phyloP scores from a whole-genome alignment of 1,140 invertebrate genomes.

The Lethocerus indicus region DNA sequence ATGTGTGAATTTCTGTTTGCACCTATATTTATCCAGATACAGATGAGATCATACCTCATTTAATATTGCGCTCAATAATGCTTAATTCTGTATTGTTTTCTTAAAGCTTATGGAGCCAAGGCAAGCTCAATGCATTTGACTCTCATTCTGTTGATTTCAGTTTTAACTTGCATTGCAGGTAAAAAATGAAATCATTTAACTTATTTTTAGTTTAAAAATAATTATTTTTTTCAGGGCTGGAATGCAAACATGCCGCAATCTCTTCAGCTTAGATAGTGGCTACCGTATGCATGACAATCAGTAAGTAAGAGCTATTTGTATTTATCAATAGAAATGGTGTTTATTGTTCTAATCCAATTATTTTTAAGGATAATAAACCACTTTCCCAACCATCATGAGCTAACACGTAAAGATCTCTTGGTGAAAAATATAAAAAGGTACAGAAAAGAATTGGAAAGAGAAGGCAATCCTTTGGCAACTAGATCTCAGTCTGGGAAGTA shows the following conservation, averaged over 20 bases:
- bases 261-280: slow-evolving; percentile 84
- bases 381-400: slow-evolving; percentile 87
- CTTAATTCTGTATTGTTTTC: no score
- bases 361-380: slow-evolving; percentile 61
- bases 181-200: no score
- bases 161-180: no score
- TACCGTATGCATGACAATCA: slow-evolving; percentile 85
- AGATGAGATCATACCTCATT: no score
- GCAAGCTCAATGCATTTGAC: no score
- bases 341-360: background rate
- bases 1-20: no score
- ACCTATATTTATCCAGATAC: no score
- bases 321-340: background rate
- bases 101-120: no score
- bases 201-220: no score
- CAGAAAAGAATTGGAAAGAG: slow-evolving; percentile 75
- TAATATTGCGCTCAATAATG: no score
- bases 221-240: slow-evolving; percentile 44
- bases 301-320: slow-evolving; percentile 30
- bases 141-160: no score
- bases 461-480: slow-evolving; percentile 73
- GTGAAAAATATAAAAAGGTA: slow-evolving; percentile 94
- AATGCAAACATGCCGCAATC: slow-evolving; percentile 70
- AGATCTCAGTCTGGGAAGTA: slow-evolving; percentile 58
- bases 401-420: slow-evolving; percentile 84